Evolutionary conservation across 1,140 invertebrate genomes (phyloP).

Genomic region (Apis cerana): DNA sequence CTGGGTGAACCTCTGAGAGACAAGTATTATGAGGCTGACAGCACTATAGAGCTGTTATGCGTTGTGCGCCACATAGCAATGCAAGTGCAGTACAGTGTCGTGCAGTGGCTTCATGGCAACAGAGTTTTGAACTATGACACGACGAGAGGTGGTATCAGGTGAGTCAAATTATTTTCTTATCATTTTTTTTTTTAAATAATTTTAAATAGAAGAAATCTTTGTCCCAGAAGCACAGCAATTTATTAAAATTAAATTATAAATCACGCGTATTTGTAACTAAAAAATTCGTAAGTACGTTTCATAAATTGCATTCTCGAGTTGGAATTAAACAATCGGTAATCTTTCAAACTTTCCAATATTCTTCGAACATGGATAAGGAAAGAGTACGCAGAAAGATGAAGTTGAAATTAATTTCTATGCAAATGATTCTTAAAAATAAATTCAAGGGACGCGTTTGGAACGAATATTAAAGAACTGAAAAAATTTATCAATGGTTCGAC

Average conservation of each 20-base stretch:
- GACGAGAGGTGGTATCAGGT: slow-evolving; percentile 88
- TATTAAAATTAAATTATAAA: too few species aligned
- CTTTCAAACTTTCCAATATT: background rate
- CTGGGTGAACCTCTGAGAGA: slow-evolving; percentile 85
- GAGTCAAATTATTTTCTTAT: slow-evolving; percentile 47
- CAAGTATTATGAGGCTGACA: slow-evolving; percentile 89
- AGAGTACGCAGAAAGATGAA: background rate
- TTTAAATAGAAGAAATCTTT: too few species aligned
- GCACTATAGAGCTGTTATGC: slow-evolving; percentile 88
- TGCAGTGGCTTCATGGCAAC: slow-evolving; percentile 87
- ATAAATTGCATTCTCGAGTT: background rate
- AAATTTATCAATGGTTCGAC: slow-evolving; percentile 4
- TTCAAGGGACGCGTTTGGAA: background rate
- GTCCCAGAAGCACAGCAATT: too few species aligned
- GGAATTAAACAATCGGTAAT: background rate
- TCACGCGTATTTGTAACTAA: too few species aligned
- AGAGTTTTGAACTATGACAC: slow-evolving; percentile 87
- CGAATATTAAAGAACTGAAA: slow-evolving; percentile 3
- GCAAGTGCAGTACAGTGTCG: slow-evolving; percentile 84
- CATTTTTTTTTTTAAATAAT: background rate
- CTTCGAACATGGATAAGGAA: background rate
- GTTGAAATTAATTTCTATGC: slow-evolving; percentile 1
- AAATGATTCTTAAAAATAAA: slow-evolving; percentile 1
- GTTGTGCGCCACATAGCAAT: slow-evolving; percentile 87
- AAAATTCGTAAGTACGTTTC: background rate